Evolutionary conservation across 2,888 invertebrate species (phyloP).

Genomic region (Patella ulyssiponensis): DNA sequence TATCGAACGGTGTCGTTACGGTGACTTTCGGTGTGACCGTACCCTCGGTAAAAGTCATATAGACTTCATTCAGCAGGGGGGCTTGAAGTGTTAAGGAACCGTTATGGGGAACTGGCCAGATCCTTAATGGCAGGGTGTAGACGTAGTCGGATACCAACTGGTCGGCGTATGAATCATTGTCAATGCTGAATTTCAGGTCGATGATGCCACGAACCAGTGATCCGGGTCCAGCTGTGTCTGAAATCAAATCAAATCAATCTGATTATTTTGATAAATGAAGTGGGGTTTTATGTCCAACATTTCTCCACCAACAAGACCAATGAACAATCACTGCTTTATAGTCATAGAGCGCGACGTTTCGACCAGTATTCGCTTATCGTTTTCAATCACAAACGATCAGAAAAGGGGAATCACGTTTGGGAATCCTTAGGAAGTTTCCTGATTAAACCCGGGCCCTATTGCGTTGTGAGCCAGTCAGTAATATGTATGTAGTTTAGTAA

Average conservation of each 20-base stretch:
- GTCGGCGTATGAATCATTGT: background rate
- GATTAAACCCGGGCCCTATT: no score
- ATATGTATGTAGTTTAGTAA: no score
- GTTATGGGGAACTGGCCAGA: background rate
- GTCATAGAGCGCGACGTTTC: no score
- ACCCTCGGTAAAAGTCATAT: conserved; percentile 15
- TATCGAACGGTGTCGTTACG: conserved; percentile 15
- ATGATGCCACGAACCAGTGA: background rate
- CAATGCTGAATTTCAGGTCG: background rate
- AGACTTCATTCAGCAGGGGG: background rate
- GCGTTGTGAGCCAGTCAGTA: no score
- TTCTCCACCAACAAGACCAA: no score
- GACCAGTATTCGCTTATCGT: no score
- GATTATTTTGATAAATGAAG: background rate
- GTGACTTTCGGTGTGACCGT: conserved; percentile 14
- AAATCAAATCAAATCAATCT: background rate
- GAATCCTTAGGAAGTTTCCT: no score
- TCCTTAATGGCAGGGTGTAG: background rate
- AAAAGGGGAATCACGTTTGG: no score
- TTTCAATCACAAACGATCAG: no score
- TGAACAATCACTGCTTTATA: no score
- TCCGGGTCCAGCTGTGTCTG: background rate
- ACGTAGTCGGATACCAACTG: background rate
- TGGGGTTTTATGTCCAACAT: background rate
- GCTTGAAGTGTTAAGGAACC: background rate